Evolutionary conservation across 2,113 vertebrate genomes (phyloP), one percentile per base, ranked within the genome.

Genomic region (Coptodon rendalli): DNA sequence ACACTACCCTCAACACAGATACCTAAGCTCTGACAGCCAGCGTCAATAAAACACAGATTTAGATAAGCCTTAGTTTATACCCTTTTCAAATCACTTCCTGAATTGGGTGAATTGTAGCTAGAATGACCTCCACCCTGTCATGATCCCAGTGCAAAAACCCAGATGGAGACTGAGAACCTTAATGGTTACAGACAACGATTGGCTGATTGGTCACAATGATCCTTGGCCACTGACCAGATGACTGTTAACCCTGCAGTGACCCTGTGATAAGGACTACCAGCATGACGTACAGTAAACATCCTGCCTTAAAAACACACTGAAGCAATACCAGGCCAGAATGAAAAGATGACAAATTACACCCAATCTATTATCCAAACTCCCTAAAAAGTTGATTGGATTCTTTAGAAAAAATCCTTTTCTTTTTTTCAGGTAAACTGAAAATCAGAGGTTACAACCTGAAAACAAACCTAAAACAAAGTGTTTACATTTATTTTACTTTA

Each of bases 251-350:
- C 89, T 48, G 59, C 31, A 56, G 45, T 95, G 95, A 96, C 95
- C 95, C 92, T 84, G 66, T 96, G 96, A 96, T 96, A 96, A 96
- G 92, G 53, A 82, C 89, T 82, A 93, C 91, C 93, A 95, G 90
- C 87, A 89, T 86, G 86, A 85, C 50, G 59, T 89, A 93, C 89
- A 84, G 92, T 91, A 96, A 95, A 95, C 94, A 95, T 94, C 93
- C 94, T 92, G 91, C 85, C 89, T 94, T 92, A 91, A 89, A 93
- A 93, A 91, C 81, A 91, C 52, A 85, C 27, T 76, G 40, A 79
- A 48, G 81, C 48, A 68, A 82, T 14, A 89, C 38, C 86, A 80
- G 82, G 36, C 43, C 56, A 87, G 50, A 73, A 54, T 56, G 13
- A 45, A 56, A 53, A 48, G 71, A 24, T 43, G 40, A 83, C 78